A percentile compares a stretch with the other conserved stretches of the same genome.
phyloP scores from a whole-genome alignment of 2,888 invertebrate species.

The Neoitamus cyanurus region DNA sequence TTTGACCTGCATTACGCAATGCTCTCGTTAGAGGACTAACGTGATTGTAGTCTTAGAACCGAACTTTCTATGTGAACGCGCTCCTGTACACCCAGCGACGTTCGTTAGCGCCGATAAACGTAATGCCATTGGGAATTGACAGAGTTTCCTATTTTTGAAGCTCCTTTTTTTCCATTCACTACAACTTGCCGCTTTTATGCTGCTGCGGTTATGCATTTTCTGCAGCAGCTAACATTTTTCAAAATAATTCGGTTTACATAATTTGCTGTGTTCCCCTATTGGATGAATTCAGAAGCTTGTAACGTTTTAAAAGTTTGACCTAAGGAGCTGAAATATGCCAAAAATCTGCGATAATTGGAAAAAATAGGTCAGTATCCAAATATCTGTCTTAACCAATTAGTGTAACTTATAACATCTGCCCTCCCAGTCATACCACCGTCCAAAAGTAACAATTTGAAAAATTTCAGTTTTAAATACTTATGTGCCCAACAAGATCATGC shows the following conservation, averaged over 20 bases:
- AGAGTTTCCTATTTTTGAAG: background rate
- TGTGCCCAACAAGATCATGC: too few relatives aligned
- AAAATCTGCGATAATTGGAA: too few relatives aligned
- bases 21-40: background rate
- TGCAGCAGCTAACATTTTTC: background rate
- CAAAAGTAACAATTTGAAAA: too few relatives aligned
- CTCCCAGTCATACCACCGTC: too few relatives aligned
- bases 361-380: too few relatives aligned
- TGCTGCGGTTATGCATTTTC: background rate
- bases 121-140: background rate
- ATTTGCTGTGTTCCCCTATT: background rate
- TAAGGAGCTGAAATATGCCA: background rate
- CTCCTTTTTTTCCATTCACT: background rate
- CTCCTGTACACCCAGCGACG: background rate
- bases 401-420: too few relatives aligned
- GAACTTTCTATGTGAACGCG: background rate
- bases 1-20: conserved; percentile 28
- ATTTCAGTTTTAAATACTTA: too few relatives aligned
- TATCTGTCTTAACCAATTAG: too few relatives aligned
- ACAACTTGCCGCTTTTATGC: background rate
- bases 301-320: background rate
- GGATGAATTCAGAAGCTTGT: too few relatives aligned
- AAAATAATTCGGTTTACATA: background rate
- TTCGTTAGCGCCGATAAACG: background rate
- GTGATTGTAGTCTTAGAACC: background rate